Percentiles rank a stretch among this genome's conserved stretches.
These are phyloP conservation scores for Macroteleia sp. DNA, from an alignment of 2,888 invertebrate species.

Conservation along the genomic window DNA sequence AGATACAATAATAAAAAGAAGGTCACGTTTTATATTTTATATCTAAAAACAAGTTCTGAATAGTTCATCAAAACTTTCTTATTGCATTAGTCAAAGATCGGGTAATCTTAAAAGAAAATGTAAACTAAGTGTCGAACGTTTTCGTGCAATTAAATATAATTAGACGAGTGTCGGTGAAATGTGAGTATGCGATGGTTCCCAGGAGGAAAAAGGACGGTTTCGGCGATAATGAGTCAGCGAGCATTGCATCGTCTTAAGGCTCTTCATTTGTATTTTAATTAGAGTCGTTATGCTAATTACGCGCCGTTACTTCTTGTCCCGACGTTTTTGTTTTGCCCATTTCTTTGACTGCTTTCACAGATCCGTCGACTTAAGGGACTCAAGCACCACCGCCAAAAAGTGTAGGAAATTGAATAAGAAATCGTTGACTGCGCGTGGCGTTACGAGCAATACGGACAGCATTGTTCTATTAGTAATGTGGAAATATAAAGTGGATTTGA, in stretches of 20 bases:
- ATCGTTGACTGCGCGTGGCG: constrained; percentile 53
- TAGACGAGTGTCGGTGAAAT: too few relatives aligned
- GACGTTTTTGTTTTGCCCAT: constrained; percentile 63
- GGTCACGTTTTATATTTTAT: too few relatives aligned
- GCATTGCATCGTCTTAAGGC: constrained; percentile 86
- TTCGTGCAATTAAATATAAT: too few relatives aligned
- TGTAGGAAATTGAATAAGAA: constrained; percentile 58
- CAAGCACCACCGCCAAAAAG: constrained; percentile 54
- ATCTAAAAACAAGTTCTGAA: too few relatives aligned
- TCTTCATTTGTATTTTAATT: constrained; percentile 90
- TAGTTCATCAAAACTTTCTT: too few relatives aligned
- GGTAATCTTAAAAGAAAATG: too few relatives aligned
- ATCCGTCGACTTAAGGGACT: constrained; percentile 55
- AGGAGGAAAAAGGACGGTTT: too few relatives aligned
- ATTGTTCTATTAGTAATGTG: constrained; percentile 20
- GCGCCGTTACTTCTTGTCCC: constrained; percentile 80
- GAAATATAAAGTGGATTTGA: constrained; percentile 25
- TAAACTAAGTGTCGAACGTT: too few relatives aligned
- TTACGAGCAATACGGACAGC: constrained; percentile 24
- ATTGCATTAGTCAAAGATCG: too few relatives aligned
- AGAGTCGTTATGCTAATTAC: constrained; percentile 87
- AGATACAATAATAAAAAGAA: too few relatives aligned
- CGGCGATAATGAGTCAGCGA: constrained; percentile 82
- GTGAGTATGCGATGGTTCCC: too few relatives aligned
- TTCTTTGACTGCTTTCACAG: constrained; percentile 51